Evolutionary conservation across 2,113 vertebrate species (phyloP), one percentile per base, ranked within the genome.

Genomic region (Cacatua alba): DNA sequence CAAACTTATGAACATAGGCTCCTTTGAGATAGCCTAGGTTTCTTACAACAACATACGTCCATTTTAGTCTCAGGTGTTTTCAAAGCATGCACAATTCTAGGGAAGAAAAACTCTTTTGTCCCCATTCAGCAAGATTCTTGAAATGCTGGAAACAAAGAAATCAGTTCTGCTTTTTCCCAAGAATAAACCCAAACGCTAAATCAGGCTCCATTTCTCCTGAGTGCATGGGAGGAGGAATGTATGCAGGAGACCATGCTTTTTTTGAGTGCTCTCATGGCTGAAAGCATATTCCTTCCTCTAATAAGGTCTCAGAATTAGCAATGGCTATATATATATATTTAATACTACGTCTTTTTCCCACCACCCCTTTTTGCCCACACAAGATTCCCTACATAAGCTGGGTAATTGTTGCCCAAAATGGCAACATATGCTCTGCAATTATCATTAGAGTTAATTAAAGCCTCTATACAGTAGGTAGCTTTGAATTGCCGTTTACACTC

Each of bases 391-490:
- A 65, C 23, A 35, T 29, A 65, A 88, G 88, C 67, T 33, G 6
- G 43, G 62, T 91, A 95, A 96, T 82, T 84, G 76, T 76, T 86
- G 88, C 95, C 87, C 88, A 94, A 96, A 97, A 97, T 77, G 88
- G 95, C 88, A 97, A 93, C 48, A 4, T 63, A 60, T 24, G 43
- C 86, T 89, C 93, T 95, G 88, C 92, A 97, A 97, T 97, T 97
- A 97, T 95, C 95, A 97, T 97, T 97, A 97, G 76, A 90, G 88
- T 77, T 95, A 95, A 96, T 97, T 96, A 96, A 95, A 94, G 68
- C 72, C 92, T 96, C 81, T 48, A 3, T 68, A 84, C 72, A 82
- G 82, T 4, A 95, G 79, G 86, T 86, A 95, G 84, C 76, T 90
- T 89, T 65, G 64, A 96, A 80, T 69, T 94, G 87, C 75, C 95